These are phyloP conservation scores for Tachyglossus aculeatus DNA, from an alignment of 2,797 vertebrate species.

Conservation along the genomic window DNA sequence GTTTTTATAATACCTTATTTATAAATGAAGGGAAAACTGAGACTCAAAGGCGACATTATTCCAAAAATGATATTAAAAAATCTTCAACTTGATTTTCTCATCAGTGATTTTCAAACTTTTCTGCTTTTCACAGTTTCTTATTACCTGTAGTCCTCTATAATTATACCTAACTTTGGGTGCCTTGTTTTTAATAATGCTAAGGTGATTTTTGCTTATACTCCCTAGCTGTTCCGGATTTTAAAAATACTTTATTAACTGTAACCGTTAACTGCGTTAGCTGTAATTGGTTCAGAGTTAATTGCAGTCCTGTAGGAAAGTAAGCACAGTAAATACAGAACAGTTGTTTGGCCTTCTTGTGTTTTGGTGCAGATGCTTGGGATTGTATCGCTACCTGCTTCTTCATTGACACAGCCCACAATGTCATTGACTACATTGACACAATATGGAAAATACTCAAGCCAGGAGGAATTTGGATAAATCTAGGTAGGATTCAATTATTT, in stretches of 20 bases:
- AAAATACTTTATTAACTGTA: background rate
- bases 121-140: background rate
- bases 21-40: slow-evolving; percentile 10
- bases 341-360: slow-evolving; percentile 24
- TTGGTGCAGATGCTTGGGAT: slow-evolving; percentile 88
- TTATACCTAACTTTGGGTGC: no score
- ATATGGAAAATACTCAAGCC: slow-evolving; percentile 99
- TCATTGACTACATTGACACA: slow-evolving; percentile 96
- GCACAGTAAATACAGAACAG: slow-evolving; percentile 1
- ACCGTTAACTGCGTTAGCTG: background rate
- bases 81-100: background rate
- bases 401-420: slow-evolving; percentile 97
- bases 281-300: no score
- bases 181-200: background rate
- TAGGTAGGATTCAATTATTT: slow-evolving; percentile 82
- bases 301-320: slow-evolving; percentile 4
- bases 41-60: background rate
- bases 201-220: slow-evolving; percentile 11
- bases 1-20: slow-evolving; percentile 9
- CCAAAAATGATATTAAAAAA: background rate
- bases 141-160: background rate
- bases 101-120: background rate
- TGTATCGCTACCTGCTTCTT: slow-evolving; percentile 98
- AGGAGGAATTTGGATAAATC: slow-evolving; percentile 97
- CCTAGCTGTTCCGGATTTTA: slow-evolving; percentile 12